Evolutionary conservation across 2,888 invertebrate species (phyloP).

Genomic region (Metellina segmentata): DNA sequence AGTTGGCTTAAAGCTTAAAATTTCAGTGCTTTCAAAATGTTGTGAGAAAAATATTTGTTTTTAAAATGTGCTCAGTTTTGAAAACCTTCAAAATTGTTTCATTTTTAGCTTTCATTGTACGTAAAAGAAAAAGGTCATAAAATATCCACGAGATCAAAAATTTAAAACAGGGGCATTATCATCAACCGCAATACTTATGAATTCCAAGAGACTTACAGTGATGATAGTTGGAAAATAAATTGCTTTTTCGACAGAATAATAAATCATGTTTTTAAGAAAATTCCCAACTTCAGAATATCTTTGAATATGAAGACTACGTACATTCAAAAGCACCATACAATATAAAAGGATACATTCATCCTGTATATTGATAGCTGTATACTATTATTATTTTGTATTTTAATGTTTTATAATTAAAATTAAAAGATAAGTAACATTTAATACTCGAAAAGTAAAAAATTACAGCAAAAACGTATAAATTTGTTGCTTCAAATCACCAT

Average conservation of each 20-base stretch:
- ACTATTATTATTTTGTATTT: no score
- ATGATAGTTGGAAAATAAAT: not conserved
- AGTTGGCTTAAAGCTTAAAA: not conserved
- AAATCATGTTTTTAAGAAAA: not conserved
- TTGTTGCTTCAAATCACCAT: no score
- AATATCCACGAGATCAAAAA: not conserved
- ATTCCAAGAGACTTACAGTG: not conserved
- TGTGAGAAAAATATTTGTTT: not conserved
- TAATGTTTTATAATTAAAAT: no score
- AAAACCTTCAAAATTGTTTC: not conserved
- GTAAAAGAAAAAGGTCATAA: not conserved
- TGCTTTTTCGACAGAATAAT: not conserved
- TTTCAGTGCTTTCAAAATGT: constrained; percentile 2
- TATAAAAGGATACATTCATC: no score
- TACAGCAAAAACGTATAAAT: no score
- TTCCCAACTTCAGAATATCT: not conserved
- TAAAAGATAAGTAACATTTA: no score
- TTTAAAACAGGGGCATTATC: not conserved
- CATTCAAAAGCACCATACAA: no score
- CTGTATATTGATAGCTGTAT: no score
- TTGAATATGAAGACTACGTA: not conserved
- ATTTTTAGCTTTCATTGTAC: not conserved
- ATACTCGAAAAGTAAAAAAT: no score
- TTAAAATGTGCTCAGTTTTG: not conserved
- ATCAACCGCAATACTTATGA: not conserved